Percentiles rank a stretch among this genome's conserved stretches.
Conservation (phyloP, 2,797 vertebrate species). For the Coregonus ussuriensis region DNA sequence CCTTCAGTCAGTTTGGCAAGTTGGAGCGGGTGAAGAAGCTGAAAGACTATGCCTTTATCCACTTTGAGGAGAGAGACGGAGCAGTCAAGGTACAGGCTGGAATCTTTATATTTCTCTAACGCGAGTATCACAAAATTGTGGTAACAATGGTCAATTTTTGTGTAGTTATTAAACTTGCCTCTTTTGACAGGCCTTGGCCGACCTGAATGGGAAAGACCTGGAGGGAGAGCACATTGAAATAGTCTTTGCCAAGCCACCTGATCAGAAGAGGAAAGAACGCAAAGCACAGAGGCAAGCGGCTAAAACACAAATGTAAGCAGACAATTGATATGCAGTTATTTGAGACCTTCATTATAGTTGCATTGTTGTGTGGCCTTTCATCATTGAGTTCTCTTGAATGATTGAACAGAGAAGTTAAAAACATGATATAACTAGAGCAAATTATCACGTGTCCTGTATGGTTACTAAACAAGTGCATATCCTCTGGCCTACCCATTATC, state of each 20-base stretch:
- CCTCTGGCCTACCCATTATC: not conserved
- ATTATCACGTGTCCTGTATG: not conserved
- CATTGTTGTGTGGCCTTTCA: not conserved
- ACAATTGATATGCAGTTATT: not conserved
- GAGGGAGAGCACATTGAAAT: conserved; percentile 99
- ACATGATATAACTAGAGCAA: not conserved
- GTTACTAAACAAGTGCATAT: not conserved
- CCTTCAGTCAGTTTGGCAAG: conserved; percentile 91
- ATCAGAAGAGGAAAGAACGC: conserved; percentile 99
- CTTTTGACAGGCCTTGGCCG: conserved; percentile 87
- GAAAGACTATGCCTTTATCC: conserved; percentile 99
- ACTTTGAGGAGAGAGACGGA: conserved; percentile 96
- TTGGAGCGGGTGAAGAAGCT: conserved; percentile 97
- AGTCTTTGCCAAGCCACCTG: conserved; percentile 98
- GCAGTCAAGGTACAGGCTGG: conserved; percentile 90
- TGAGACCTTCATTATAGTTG: not conserved
- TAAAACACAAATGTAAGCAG: conserved; percentile 95
- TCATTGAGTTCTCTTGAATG: not conserved
- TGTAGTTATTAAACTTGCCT: not conserved
- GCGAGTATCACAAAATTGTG: not conserved
- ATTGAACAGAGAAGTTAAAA: no score
- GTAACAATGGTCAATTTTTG: not conserved
- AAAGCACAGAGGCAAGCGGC: conserved; percentile 98
- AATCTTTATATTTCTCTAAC: not conserved
- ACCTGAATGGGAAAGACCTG: conserved; percentile 97